Base-by-base conservation (phyloP, 2,888 invertebrate genomes). In the Stictocephala bisonia region DNA sequence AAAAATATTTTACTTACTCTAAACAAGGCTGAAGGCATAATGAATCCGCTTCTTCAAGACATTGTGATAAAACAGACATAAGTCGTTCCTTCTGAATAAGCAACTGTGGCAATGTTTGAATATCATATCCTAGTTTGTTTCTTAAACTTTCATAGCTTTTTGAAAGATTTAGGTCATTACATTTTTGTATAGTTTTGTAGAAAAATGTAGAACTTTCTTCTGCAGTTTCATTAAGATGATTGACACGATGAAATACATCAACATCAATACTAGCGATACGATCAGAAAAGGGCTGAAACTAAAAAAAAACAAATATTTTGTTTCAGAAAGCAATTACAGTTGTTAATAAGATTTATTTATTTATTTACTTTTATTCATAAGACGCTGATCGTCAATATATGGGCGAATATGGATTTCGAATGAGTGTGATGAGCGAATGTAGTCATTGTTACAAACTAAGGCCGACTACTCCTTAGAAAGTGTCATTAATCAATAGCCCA, bases 241-340 rank as follows among this genome's bases (percentile, higher is more conserved):
- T 89, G 64, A 97, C 90, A 80, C 91, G 91, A 82, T 96, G 95
- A 41, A 95, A 90, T 1, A 96, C 93, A 84, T 96, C 92, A 48
- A 97, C 89, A 82, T 95, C 93, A 73, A 97, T 93, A 78, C 91
- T 90, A 79, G 91, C 89, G 44, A 98, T 91, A 69, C 96, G 89
- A 79, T 97, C 95, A 22, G 92, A 90, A 85, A 98, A 97, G 4
- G 93, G 91, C 83, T 93, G 89, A 83, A 94, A 95, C 95, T 95
- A 83, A 71, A 87, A 70, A 22, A 67, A 56, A 72, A 15, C n/a
- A 31, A 29, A 35, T 20, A n/a, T n/a, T n/a, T n/a, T n/a, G n/a
- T n/a, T n/a, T n/a, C n/a, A n/a, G n/a, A n/a, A n/a, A n/a, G n/a
- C n/a, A n/a, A n/a, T n/a, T n/a, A n/a, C n/a, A n/a, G n/a, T n/a